Conservation (phyloP, 2,888 invertebrate genomes). For the Cotesia congregata region DNA sequence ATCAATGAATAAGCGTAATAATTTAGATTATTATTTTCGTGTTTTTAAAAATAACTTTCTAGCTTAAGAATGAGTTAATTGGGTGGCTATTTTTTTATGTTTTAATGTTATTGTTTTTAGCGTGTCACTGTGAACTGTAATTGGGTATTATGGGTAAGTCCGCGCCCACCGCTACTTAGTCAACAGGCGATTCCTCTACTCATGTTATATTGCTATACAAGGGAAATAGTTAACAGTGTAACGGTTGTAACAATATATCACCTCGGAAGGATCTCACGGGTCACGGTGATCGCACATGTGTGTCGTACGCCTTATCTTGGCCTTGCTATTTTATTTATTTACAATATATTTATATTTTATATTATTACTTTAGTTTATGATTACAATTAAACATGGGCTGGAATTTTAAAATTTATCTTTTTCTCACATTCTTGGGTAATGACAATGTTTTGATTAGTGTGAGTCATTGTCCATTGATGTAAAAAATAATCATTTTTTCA, state of each 20-base stretch:
- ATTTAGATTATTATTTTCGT: not conserved
- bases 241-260: constrained; percentile 48
- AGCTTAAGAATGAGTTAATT: not conserved
- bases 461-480: no score
- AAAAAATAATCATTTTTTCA: no score
- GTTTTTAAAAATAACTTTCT: not conserved
- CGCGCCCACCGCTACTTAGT: not conserved
- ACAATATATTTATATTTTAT: not conserved
- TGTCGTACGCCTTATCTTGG: constrained; percentile 56
- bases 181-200: not conserved
- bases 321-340: constrained; percentile 48
- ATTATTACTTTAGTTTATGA: not conserved
- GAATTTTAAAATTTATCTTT: no score
- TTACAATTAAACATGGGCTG: no score
- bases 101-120: not conserved
- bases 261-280: constrained; percentile 53
- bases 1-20: not conserved
- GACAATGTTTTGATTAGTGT: no score
- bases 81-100: not conserved
- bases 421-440: no score
- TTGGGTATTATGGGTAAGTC: not conserved
- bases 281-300: constrained; percentile 62
- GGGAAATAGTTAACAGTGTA: constrained; percentile 2
- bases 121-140: not conserved
- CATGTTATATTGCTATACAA: not conserved